Evolutionary conservation across 2,888 invertebrate genomes (phyloP).

Genomic region (Yponomeuta evonymella): DNA sequence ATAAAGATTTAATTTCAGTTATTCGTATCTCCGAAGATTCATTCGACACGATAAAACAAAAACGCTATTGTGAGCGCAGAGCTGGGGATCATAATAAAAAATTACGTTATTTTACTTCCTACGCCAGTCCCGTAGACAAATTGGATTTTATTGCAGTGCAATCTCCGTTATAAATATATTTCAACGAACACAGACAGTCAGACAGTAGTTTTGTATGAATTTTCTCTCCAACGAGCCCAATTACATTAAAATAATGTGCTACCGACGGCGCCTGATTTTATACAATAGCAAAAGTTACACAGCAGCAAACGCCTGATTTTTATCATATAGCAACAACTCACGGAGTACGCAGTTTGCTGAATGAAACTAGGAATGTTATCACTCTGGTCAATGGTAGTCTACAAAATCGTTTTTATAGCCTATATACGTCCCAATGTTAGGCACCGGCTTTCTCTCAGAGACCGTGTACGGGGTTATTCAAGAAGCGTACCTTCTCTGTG

Average conservation of each 20-base stretch:
- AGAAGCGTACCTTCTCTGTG: too few relatives aligned
- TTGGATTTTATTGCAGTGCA: not conserved
- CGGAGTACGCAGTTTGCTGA: not conserved
- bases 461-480: too few relatives aligned
- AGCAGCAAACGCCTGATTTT: not conserved
- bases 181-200: not conserved
- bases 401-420: too few relatives aligned
- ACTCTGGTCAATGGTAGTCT: not conserved
- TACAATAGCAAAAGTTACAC: not conserved
- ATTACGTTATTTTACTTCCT: constrained; percentile 1
- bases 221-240: not conserved
- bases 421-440: too few relatives aligned
- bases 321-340: not conserved
- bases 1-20: not conserved
- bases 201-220: not conserved
- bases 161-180: constrained; percentile 7
- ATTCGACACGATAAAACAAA: not conserved
- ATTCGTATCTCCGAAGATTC: not conserved
- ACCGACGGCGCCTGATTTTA: not conserved
- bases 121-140: not conserved
- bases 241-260: not conserved
- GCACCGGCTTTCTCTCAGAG: too few relatives aligned
- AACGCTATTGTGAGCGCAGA: not conserved
- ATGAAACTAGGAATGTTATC: not conserved
- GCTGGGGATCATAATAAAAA: constrained; percentile 1